Base-by-base conservation (phyloP, 2,797 vertebrate species). In the Acrossocheilus fasciatus region DNA sequence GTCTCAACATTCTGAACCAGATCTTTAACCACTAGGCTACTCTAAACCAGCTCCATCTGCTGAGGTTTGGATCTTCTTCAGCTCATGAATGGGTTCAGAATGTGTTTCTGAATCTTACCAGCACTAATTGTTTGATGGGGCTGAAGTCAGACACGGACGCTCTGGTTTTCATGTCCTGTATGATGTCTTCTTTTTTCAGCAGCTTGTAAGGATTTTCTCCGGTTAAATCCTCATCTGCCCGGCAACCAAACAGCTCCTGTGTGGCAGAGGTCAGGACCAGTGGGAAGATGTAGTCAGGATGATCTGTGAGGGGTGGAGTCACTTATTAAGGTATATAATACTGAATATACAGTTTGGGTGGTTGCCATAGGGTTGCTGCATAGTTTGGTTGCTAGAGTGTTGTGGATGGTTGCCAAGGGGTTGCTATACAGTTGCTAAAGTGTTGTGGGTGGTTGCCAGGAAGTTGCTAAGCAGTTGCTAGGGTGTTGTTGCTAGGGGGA, bases 121-220 rank as follows among this genome's bases (percentile, higher is more conserved):
- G 91, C 69, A 99, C 89, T 64, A 94, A 50, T 89, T 96, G 96
- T 94, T 96, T 99, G 88, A 96, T 50, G 7, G 97, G 97, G 75
- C 96, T 91, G 95, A 99, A 99, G 93, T 99, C 98, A 2, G 98
- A 99, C 90, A 96, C 90, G 0, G 96, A 95, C 0, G 95, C 97
- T 94, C 97, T 96, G 50, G 76, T 95, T 86, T 90, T 95, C 74
- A 99, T 93, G 90, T 99, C 98, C 86, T 95, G 92, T 75, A 98
- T 88, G 77, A 99, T 96, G 69, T 96, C 94, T n/a, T 96, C 96
- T 91, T 97, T 99, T 90, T 92, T 95, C 91, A 99, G 92, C 75
- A 98, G 93, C 91, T 96, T 98, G 94, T 96, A 95, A 74, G 95
- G 94, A 30, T 91, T 94, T 84, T 97, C 95, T 43, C 91, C 92